phyloP scores from a whole-genome alignment of 35 echinoderm and acorn worm genomes.

The Stichopus chloronotus region DNA sequence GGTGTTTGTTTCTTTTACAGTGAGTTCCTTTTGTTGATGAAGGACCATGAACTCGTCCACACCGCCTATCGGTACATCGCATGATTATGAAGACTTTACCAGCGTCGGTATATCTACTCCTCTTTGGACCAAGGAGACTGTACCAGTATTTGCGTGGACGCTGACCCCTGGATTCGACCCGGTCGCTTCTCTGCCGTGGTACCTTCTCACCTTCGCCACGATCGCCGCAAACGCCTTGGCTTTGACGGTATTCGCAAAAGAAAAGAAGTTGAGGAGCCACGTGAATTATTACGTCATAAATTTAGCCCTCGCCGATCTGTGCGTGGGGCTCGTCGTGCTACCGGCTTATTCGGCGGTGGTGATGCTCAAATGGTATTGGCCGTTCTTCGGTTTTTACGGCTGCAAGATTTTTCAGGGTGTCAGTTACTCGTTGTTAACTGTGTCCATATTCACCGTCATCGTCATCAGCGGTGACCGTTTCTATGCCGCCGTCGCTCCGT shows the following conservation, averaged over 20 bases:
- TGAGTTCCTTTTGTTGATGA: too few relatives aligned
- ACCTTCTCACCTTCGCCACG: neutral
- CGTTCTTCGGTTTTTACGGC: neutral
- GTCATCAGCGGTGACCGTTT: conserved; percentile 8
- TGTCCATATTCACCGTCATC: conserved; percentile 6
- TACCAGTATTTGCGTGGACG: neutral
- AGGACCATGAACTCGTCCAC: too few relatives aligned
- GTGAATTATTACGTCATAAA: conserved; percentile 34
- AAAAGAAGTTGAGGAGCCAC: neutral
- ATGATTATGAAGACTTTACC: too few relatives aligned
- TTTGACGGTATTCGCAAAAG: neutral
- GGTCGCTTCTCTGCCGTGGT: neutral
- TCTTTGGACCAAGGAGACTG: neutral
- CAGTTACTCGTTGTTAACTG: conserved; percentile 14
- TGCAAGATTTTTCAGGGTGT: conserved; percentile 41
- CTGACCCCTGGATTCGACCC: neutral
- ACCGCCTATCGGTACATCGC: too few relatives aligned
- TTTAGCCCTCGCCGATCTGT: neutral
- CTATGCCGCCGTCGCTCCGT: conserved; percentile 15
- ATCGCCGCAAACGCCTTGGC: conserved; percentile 18
- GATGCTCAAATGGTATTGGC: conserved; percentile 24
- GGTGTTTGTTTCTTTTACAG: too few relatives aligned
- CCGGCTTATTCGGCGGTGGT: conserved; percentile 22
- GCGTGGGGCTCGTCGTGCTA: conserved; percentile 17
- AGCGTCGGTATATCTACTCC: neutral